Evolutionary conservation across 2,113 vertebrate species (phyloP).

Genomic region (Thomomys bottae): DNA sequence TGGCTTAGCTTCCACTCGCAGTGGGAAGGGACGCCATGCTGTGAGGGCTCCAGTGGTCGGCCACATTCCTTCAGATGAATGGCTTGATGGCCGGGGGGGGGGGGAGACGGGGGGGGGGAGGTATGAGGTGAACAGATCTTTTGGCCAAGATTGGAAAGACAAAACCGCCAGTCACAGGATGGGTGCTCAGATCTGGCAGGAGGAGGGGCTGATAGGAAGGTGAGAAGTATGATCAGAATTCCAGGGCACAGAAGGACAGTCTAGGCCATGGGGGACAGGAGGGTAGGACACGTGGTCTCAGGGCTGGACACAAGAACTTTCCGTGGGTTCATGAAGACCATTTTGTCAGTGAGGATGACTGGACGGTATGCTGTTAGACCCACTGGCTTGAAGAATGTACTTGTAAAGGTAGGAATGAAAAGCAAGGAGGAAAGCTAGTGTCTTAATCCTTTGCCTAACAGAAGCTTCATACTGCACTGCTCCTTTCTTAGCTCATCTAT

Average conservation of each 20-base stretch:
- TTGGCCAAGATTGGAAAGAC: not conserved
- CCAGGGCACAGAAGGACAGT: too few species aligned
- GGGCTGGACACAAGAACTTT: not conserved
- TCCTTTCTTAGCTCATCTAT: not conserved
- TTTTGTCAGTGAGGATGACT: fast-evolving
- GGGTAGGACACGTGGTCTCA: too few species aligned
- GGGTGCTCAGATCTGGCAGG: not conserved
- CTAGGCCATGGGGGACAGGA: too few species aligned
- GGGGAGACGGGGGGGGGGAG: too few species aligned
- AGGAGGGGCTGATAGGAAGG: fast-evolving
- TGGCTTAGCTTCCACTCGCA: not conserved
- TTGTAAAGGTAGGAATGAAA: not conserved
- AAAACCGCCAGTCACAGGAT: too few species aligned
- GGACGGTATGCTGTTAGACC: fast-evolving
- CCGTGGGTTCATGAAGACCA: not conserved
- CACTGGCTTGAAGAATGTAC: not conserved
- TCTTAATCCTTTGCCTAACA: too few species aligned
- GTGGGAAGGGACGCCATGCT: not conserved
- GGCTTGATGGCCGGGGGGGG: not conserved
- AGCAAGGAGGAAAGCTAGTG: too few species aligned
- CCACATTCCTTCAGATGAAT: not conserved
- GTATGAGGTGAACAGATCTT: too few species aligned
- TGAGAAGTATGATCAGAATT: not conserved
- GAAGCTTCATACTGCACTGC: too few species aligned
- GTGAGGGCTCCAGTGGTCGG: not conserved